Percentiles rank a stretch among this genome's conserved stretches.
Evolutionary conservation across 35 echinoderm and acorn worm species (phyloP).

Genomic region (Strongylocentrotus purpuratus): DNA sequence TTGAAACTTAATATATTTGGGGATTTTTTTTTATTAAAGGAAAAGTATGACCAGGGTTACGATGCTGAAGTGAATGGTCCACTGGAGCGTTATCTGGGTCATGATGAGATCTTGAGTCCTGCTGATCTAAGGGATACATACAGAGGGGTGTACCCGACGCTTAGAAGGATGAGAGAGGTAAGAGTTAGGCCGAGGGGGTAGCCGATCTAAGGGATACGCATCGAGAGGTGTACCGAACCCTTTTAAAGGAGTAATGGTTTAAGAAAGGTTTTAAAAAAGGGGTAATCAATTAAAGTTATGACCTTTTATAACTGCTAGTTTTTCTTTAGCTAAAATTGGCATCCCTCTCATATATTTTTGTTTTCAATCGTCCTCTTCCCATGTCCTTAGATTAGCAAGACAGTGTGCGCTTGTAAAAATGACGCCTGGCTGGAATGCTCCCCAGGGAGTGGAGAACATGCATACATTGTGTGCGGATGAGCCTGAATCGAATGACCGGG

Average conservation of each 20-base stretch:
- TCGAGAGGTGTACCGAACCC: background rate
- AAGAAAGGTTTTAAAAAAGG: background rate
- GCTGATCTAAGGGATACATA: constrained; percentile 61
- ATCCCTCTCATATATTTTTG: background rate
- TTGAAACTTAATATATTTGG: background rate
- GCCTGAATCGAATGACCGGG: too few relatives aligned
- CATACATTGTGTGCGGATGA: too few relatives aligned
- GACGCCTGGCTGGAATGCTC: too few relatives aligned
- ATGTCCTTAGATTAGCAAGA: too few relatives aligned
- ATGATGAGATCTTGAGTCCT: constrained; percentile 71
- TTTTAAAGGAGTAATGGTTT: background rate
- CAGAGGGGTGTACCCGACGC: constrained; percentile 68
- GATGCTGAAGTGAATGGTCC: constrained; percentile 79
- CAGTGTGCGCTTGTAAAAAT: too few relatives aligned
- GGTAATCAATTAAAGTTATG: background rate
- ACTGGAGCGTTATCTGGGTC: constrained; percentile 65
- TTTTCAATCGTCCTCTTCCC: background rate
- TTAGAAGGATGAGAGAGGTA: constrained; percentile 74
- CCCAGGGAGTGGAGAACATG: too few relatives aligned
- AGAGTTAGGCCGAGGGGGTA: background rate
- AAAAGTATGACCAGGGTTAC: constrained; percentile 63
- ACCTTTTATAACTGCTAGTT: background rate
- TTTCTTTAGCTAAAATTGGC: background rate
- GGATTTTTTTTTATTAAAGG: constrained; percentile 21
- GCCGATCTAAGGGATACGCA: background rate